phyloP scores from a whole-genome alignment of 30 jellyfish, hydroid and myxozoan genomes.

The Mastigias papua region DNA sequence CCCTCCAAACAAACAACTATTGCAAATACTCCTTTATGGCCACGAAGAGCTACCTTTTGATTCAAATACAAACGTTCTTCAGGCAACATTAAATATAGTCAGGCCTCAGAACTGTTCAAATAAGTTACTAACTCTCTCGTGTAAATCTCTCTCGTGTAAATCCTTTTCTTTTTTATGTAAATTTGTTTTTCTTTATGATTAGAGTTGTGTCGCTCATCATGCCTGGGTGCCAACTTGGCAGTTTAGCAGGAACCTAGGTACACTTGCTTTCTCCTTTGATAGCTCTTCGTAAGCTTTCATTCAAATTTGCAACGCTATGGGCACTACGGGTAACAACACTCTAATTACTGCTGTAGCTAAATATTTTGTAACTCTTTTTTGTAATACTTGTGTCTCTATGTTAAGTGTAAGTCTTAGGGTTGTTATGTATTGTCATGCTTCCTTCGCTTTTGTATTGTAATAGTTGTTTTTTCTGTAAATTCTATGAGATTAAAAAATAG shows the following conservation, averaged over 20 bases:
- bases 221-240: neutral
- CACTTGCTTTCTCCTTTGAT: neutral
- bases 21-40: slow-evolving; percentile 39
- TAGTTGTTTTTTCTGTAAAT: no score
- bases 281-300: no score
- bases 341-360: no score
- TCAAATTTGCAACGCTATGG: no score
- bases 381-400: no score
- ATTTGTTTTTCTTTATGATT: neutral
- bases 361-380: no score
- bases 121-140: neutral
- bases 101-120: slow-evolving; percentile 11
- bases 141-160: slow-evolving; percentile 2
- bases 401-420: no score
- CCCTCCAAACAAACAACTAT: slow-evolving; percentile 27
- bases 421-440: no score
- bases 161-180: neutral
- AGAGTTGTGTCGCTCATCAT: neutral
- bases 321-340: no score
- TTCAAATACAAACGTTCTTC: slow-evolving; percentile 33
- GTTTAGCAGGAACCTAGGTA: neutral
- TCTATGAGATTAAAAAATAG: no score
- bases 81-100: slow-evolving; percentile 14
- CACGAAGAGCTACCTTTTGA: slow-evolving; percentile 40
- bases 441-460: no score